These are phyloP conservation scores for Siderastrea radians DNA, from an alignment of 92 coral and sea anemone genomes.

Conservation along the genomic window DNA sequence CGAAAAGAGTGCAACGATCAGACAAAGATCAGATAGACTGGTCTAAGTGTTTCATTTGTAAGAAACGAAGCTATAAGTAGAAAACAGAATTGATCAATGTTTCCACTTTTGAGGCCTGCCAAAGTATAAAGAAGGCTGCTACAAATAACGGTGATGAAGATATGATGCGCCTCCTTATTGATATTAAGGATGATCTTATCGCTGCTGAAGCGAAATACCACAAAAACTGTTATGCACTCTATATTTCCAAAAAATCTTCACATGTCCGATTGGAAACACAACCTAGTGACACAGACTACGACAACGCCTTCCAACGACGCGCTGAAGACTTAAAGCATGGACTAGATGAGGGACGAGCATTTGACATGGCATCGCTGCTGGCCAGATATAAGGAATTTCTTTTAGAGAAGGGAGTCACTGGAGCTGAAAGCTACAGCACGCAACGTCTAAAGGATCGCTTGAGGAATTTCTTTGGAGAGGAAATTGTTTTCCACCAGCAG, in stretches of 20 bases:
- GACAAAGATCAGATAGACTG: constrained; percentile 5
- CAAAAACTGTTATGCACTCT: too few species aligned
- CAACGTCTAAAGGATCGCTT: constrained; percentile 31
- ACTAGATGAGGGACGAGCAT: constrained; percentile 53
- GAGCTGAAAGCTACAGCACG: constrained; percentile 10
- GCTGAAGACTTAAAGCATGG: constrained; percentile 43
- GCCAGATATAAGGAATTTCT: constrained; percentile 34
- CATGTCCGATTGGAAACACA: constrained; percentile 26
- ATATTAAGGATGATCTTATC: constrained; percentile 50
- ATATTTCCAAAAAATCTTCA: constrained; percentile 31
- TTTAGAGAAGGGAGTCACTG: constrained; percentile 38
- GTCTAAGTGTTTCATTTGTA: constrained; percentile 31
- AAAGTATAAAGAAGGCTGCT: constrained; percentile 50
- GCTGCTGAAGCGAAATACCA: constrained; percentile 45
- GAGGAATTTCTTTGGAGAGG: not conserved
- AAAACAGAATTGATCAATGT: constrained; percentile 44
- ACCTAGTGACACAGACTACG: constrained; percentile 39
- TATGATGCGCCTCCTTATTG: constrained; percentile 48
- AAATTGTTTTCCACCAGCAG: constrained; percentile 6
- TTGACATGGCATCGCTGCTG: constrained; percentile 59
- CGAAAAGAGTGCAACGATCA: constrained; percentile 7
- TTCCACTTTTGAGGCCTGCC: constrained; percentile 50
- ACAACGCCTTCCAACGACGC: constrained; percentile 55
- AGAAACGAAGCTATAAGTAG: constrained; percentile 32
- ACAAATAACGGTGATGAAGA: constrained; percentile 37